A percentile compares a stretch with the other conserved stretches of the same genome.
phyloP scores from a whole-genome alignment of 2,797 vertebrate genomes.

The Enteromius afrohamiltoni region DNA sequence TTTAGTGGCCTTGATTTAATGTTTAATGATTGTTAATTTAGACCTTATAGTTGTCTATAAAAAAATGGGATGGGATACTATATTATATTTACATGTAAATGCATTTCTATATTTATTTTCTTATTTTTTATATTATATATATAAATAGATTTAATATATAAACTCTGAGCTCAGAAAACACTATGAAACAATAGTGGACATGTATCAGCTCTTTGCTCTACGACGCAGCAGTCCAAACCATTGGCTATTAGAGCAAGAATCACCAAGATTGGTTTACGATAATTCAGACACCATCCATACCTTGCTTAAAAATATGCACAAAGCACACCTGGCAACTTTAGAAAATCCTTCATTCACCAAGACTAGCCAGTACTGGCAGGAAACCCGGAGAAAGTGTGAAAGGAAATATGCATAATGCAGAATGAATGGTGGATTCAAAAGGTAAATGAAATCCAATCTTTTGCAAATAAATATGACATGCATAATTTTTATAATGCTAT shows the following conservation, averaged over 20 bases:
- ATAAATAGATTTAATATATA: too few relatives aligned
- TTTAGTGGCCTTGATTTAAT: background rate
- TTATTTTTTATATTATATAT: background rate
- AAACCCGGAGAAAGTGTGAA: background rate
- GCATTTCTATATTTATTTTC: too few relatives aligned
- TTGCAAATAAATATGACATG: conserved; percentile 18
- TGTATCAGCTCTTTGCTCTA: too few relatives aligned
- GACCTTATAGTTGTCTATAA: background rate
- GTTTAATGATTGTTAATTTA: background rate
- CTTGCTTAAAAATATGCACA: conserved; percentile 25
- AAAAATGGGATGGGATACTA: too few relatives aligned
- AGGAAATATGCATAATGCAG: background rate
- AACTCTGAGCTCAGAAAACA: background rate
- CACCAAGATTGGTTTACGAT: conserved; percentile 11
- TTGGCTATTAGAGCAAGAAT: too few relatives aligned
- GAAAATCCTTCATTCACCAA: conserved; percentile 3
- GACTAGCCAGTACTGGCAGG: conserved; percentile 6
- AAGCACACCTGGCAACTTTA: conserved; percentile 16
- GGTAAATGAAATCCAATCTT: conserved; percentile 21
- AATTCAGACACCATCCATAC: conserved; percentile 14
- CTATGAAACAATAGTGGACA: too few relatives aligned
- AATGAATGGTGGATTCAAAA: conserved; percentile 29
- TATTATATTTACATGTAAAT: too few relatives aligned
- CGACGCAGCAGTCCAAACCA: too few relatives aligned
- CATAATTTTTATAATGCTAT: conserved; percentile 29